Conservation (phyloP, 2,113 vertebrate genomes). For the Butorides virescens region DNA sequence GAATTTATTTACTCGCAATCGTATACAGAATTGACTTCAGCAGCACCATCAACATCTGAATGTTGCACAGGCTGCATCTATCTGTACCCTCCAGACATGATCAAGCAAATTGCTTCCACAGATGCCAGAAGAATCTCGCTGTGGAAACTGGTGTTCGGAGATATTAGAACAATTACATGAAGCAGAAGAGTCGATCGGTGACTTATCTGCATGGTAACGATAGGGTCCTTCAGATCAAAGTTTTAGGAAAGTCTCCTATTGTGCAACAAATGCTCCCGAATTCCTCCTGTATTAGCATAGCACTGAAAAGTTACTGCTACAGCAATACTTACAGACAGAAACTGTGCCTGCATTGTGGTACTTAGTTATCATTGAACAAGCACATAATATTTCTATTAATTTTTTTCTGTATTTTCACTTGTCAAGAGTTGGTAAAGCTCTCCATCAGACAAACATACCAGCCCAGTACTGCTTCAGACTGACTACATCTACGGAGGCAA, state of each 20-base stretch:
- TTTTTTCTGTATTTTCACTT: neutral
- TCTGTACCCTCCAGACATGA: neutral
- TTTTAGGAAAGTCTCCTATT: neutral
- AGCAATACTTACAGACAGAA: neutral
- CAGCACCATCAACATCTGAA: neutral
- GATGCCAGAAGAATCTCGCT: neutral
- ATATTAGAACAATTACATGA: neutral
- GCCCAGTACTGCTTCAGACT: neutral
- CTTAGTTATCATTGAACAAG: neutral
- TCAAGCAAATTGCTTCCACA: neutral
- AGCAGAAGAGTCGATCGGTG: neutral
- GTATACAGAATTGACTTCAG: conserved; percentile 4
- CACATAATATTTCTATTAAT: neutral
- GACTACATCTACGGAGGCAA: neutral
- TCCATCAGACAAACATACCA: neutral
- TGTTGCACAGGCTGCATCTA: neutral
- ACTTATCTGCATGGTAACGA: neutral
- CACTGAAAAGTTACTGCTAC: neutral
- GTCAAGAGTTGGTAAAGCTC: neutral
- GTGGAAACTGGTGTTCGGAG: neutral
- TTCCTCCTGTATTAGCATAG: neutral
- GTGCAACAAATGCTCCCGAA: neutral
- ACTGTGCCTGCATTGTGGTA: neutral
- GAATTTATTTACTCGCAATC: neutral
- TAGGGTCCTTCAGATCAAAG: neutral